Base-by-base conservation (phyloP, 2,113 vertebrate species). In the Galbula dea region DNA sequence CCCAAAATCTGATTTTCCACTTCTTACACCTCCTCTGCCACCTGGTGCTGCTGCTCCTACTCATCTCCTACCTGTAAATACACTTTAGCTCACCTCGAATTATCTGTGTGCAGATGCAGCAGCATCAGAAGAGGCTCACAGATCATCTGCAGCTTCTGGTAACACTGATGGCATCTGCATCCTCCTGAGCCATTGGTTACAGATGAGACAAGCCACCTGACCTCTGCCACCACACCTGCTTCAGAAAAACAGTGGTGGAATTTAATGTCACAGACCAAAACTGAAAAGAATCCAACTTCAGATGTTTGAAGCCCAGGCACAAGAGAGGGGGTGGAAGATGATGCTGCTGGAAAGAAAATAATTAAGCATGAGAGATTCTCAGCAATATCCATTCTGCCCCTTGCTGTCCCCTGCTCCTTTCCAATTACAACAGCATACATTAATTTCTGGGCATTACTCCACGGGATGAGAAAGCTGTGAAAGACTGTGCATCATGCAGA, bases 371-470 rank as follows among this genome's bases (percentile, higher is more conserved):
- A 90, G 39, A n/a, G 30, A 83, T 41, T 78, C 54, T 86, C 32
- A 8, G 73, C 71, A 89, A 37, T 22, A 83, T 26, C 57, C 58
- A 6, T 18, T 57, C 76, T 76, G 54, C 46, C 83, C 73, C 69
- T 30, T 57, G 49, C 3, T 14, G 34, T 54, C 37, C 58, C 43
- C 30, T 0, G 0, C 48, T 85, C 63, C 37, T 75, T 79, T 90
- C 63, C 2, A 0, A 73, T 73, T 57, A 27, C 61, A 65, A 17
- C 37, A 83, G 86, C 58, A 18, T 7, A 83, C 75, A 95, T 89
- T 87, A 22, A 3, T 34, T 89, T 58, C 93, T 90, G 84, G 94
- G 95, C 95, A 90, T 39, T 54, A 43, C 23, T 96, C 92, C 92
- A 90, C 3, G 54, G 90, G 54, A 89, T 94, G 95, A 94, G 86